Conservation (phyloP, 1,140 invertebrate species). For the Pectinophora gossypiella region DNA sequence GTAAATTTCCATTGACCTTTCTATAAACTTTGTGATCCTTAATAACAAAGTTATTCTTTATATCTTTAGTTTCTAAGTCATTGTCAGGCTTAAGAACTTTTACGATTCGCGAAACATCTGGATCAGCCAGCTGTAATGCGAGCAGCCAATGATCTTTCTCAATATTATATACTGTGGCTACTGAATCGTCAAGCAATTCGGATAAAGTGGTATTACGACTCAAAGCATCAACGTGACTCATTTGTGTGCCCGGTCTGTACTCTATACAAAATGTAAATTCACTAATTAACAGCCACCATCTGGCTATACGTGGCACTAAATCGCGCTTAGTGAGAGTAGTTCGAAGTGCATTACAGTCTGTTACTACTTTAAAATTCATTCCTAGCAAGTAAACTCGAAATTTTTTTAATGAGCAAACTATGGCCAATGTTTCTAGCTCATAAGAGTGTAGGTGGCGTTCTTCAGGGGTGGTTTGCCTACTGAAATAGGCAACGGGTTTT, state of each 20-base stretch:
- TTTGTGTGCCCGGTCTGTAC: neutral
- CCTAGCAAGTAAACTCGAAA: conserved; percentile 1
- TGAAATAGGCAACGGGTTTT: conserved; percentile 5
- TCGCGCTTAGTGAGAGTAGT: neutral
- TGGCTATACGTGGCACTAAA: neutral
- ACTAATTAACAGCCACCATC: conserved; percentile 3
- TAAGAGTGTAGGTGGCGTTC: conserved; percentile 3
- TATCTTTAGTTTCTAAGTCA: too few relatives aligned
- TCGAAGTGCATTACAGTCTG: neutral
- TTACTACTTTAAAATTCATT: neutral
- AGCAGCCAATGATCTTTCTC: conserved; percentile 1
- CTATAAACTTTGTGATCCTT: conserved; percentile 2
- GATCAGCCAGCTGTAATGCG: neutral
- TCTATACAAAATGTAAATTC: conserved; percentile 1
- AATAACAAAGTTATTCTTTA: too few relatives aligned
- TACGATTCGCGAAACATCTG: neutral
- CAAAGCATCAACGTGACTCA: conserved; percentile 1
- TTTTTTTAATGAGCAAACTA: conserved; percentile 1
- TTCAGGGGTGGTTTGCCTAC: neutral
- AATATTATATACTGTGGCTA: neutral
- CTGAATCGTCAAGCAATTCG: neutral
- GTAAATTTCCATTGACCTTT: neutral
- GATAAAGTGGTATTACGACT: neutral
- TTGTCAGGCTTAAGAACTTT: too few relatives aligned
- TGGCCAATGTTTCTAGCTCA: conserved; percentile 1